phyloP scores from a whole-genome alignment of 2,113 vertebrate genomes.

The Antechinus flavipes region DNA sequence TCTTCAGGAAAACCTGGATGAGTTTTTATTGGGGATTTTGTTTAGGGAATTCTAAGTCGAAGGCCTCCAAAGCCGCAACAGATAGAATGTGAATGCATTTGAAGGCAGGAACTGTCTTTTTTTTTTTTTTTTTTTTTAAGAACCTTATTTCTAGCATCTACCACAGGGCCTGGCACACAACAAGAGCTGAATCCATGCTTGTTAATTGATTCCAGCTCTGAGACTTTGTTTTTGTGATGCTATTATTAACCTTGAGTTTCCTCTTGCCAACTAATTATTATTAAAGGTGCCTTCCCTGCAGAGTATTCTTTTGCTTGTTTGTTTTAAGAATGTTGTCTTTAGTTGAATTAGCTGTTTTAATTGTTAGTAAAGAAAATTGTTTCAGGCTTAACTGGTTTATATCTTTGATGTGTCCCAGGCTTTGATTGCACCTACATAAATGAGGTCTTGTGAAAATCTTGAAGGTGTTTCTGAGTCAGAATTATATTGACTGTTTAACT shows the following conservation, averaged over 20 bases:
- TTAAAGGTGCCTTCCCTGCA: neutral
- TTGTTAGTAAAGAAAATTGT: neutral
- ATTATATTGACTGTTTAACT: neutral
- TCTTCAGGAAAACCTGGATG: neutral
- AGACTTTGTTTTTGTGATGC: neutral
- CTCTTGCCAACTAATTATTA: neutral
- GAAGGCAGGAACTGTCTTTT: neutral
- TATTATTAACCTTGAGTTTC: neutral
- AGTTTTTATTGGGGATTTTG: neutral
- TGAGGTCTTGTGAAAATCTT: conserved; percentile 6
- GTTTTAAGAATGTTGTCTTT: neutral
- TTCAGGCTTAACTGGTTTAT: neutral
- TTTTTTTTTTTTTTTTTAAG: neutral
- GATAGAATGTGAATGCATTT: neutral
- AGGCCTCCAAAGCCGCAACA: neutral
- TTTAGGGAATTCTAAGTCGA: neutral
- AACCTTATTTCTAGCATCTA: neutral
- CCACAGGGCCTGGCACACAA: neutral
- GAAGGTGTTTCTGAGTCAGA: neutral
- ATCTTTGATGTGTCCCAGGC: neutral
- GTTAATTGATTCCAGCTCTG: neutral
- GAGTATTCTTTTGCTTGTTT: neutral
- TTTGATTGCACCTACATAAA: neutral
- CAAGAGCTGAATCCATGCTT: neutral
- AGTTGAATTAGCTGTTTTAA: neutral